Evolutionary conservation across 2,888 invertebrate genomes (phyloP), one percentile per base, ranked within the genome.

Genomic region (Idaea aversata): DNA sequence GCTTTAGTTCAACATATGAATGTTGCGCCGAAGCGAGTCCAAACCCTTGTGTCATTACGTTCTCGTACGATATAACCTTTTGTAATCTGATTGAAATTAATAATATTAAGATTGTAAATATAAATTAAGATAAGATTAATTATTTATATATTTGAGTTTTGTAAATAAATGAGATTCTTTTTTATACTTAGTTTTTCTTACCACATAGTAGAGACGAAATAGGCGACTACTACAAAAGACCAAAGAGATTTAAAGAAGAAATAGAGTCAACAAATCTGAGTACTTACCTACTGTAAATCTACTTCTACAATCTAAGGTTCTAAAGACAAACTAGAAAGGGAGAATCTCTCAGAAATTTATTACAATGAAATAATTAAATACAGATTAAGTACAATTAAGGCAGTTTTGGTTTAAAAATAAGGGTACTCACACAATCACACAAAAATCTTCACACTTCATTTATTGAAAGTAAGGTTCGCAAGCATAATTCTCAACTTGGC

Each of bases 401-500:
- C 13, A 7, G 13, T 6, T 47, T 47, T 58, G 59, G 10, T 63
- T n/a, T 65, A 35, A 62, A 61, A 47, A 47, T 47, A 47, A 47
- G 47, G 47, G 47, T 47, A 57, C 68, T 75, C 72, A 76, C 74
- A 77, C 73, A 73, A 77, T 76, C 78, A 75, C 75, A 76, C 73
- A 7, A 36, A 36, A 7, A 36, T 36, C 47, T 47, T 4, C 47
- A 47, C 47, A 47, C 58, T 16, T 58, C 58, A 58, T 58, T 58
- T 58, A 58, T 83, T 79, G 67, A 77, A 77, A 64, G 82, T 86
- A 0, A 84, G 71, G 64, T 90, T 87, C 0, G 89, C 88, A 7
- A 95, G 78, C 86, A 94, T 87, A 80, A 93, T 88, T 72, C 91
- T 94, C 57, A 95, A 82, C 72, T 91, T 88, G 0, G 88, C 82